Conservation (phyloP, 2,797 vertebrate genomes). For the Nannoperca australis region DNA sequence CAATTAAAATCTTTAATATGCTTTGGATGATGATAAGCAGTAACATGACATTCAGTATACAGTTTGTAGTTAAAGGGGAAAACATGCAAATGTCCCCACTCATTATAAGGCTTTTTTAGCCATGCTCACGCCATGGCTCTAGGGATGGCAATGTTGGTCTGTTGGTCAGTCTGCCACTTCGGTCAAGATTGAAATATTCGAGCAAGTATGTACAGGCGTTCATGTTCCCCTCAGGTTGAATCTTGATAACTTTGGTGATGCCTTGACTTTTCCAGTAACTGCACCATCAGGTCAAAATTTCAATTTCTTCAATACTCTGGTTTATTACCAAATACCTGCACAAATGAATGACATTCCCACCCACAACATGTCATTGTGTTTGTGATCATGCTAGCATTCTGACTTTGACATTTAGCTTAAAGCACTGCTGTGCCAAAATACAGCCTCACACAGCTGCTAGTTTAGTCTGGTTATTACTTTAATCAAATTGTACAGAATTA, state of each 20-base stretch:
- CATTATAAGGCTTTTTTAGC: not conserved
- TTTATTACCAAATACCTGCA: not conserved
- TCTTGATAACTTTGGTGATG: not conserved
- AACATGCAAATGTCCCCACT: not conserved
- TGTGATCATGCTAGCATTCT: not conserved
- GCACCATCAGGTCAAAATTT: not conserved
- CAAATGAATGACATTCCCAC: not conserved
- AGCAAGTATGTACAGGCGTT: not conserved
- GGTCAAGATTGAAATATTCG: not conserved
- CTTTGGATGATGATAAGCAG: not conserved
- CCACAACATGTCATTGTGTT: not conserved
- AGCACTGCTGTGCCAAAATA: not conserved
- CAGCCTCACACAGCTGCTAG: not conserved
- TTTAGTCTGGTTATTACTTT: not conserved
- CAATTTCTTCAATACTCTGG: not conserved
- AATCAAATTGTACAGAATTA: not conserved
- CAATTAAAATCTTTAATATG: not conserved
- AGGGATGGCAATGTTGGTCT: not conserved
- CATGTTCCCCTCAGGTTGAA: not conserved
- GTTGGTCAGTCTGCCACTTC: not conserved
- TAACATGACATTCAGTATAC: not conserved
- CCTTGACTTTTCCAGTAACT: not conserved
- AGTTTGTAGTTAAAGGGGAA: not conserved
- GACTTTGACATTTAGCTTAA: not conserved
- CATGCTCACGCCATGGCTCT: not conserved